Percentiles rank a stretch among this genome's conserved stretches.
These are phyloP conservation scores for Taxidea taxus DNA, from an alignment of 2,113 vertebrate genomes.

Conservation along the genomic window DNA sequence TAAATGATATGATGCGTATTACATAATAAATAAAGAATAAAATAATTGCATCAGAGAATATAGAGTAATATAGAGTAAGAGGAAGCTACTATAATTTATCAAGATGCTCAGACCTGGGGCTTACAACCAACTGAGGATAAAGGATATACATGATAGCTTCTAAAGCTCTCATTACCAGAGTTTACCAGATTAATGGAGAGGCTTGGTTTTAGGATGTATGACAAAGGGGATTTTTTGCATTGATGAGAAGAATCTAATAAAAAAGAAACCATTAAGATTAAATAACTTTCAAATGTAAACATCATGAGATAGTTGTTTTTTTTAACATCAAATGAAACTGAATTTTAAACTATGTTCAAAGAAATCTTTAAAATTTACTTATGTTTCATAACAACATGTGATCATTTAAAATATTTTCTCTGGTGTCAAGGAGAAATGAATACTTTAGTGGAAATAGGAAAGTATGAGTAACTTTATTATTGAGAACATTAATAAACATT, in stretches of 20 bases:
- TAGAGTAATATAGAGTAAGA: not conserved
- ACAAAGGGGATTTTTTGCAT: not conserved
- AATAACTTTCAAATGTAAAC: not conserved
- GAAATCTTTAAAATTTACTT: slow-evolving; percentile 11
- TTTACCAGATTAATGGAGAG: not conserved
- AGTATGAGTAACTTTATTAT: not conserved
- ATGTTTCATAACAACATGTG: not conserved
- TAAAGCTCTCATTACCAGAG: not conserved
- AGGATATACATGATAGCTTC: not conserved
- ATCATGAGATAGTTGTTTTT: not conserved
- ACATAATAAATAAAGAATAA: not conserved
- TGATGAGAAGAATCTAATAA: not conserved
- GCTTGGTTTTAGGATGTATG: not conserved
- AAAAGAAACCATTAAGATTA: not conserved
- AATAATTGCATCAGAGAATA: not conserved
- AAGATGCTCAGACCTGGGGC: not conserved
- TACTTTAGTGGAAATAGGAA: not conserved
- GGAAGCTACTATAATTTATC: not conserved
- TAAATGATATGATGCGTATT: not conserved
- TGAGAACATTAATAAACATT: not conserved
- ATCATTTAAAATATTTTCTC: not conserved
- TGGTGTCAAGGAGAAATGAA: not conserved
- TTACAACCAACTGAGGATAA: not conserved
- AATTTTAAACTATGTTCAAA: not conserved
- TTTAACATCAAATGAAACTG: not conserved